A percentile compares a stretch with the other conserved stretches of the same genome.
Conservation (phyloP, 2,888 invertebrate species). For the Scaptomyza parva region DNA sequence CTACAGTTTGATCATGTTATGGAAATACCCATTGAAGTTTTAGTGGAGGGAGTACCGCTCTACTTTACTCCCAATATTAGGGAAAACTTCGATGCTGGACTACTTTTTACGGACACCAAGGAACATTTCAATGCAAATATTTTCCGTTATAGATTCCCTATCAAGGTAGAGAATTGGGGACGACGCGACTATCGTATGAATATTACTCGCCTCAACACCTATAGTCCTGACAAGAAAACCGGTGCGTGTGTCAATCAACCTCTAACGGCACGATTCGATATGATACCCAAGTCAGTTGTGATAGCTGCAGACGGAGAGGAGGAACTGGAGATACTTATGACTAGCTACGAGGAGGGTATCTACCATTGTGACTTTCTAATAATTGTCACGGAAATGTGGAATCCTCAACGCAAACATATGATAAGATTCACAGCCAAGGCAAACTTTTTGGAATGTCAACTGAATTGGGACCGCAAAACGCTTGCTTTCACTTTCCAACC, state of each 20-base stretch:
- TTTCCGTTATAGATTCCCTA: conserved; percentile 48
- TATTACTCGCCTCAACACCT: conserved; percentile 63
- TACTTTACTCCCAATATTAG: conserved; percentile 75
- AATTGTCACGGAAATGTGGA: conserved; percentile 60
- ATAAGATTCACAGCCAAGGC: conserved; percentile 56
- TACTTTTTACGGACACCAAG: conserved; percentile 63
- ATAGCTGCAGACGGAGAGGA: conserved; percentile 41
- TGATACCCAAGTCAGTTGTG: conserved; percentile 64
- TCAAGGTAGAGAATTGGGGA: conserved; percentile 76
- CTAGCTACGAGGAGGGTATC: conserved; percentile 60
- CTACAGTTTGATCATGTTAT: conserved; percentile 63
- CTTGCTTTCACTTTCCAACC: conserved; percentile 64
- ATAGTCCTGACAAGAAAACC: conserved; percentile 6
- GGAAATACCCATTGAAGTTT: conserved; percentile 71
- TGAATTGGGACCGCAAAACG: conserved; percentile 66
- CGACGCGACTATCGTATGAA: conserved; percentile 70
- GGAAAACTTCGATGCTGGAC: conserved; percentile 68
- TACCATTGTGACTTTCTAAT: conserved; percentile 68
- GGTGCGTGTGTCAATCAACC: conserved; percentile 37
- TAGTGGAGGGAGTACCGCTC: conserved; percentile 79
- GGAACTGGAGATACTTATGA: conserved; percentile 56
- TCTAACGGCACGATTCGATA: conserved; percentile 61
- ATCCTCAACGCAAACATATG: conserved; percentile 66
- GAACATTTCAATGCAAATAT: conserved; percentile 48
- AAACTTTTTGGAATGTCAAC: conserved; percentile 60